A percentile compares a stretch with the other conserved stretches of the same genome.
phyloP scores from a whole-genome alignment of 2,888 invertebrate genomes.

The Palloptera scutellata region DNA sequence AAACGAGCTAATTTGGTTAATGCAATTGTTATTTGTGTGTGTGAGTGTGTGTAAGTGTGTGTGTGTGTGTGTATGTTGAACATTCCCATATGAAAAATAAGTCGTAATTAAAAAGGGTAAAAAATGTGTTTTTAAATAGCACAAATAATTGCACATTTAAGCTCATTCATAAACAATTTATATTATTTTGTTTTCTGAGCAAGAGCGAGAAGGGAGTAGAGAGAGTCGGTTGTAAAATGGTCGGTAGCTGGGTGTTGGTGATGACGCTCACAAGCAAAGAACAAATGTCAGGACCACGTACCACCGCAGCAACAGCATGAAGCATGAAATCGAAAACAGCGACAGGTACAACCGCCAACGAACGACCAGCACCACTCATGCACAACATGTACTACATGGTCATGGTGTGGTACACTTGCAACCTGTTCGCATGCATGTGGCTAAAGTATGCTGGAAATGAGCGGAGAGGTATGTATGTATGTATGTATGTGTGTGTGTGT shows the following conservation, averaged over 20 bases:
- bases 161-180: slow-evolving; percentile 17
- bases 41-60: background rate
- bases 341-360: too few relatives aligned
- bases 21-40: background rate
- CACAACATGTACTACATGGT: too few relatives aligned
- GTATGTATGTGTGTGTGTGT: slow-evolving; percentile 6
- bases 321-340: too few relatives aligned
- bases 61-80: background rate
- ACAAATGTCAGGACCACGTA: too few relatives aligned
- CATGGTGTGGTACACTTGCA: too few relatives aligned
- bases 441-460: too few relatives aligned
- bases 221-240: background rate
- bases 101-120: background rate
- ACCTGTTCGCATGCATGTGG: too few relatives aligned
- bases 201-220: background rate
- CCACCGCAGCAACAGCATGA: too few relatives aligned
- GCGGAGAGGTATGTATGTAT: background rate
- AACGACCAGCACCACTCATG: too few relatives aligned
- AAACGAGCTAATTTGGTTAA: too few relatives aligned
- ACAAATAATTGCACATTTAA: slow-evolving; percentile 14
- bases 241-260: background rate
- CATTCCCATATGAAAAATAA: background rate
- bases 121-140: slow-evolving; percentile 2
- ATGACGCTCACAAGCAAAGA: too few relatives aligned
- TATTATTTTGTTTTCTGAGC: background rate